Base-by-base conservation (phyloP, 2,797 vertebrate species). In the Macroramphosus scolopax region DNA sequence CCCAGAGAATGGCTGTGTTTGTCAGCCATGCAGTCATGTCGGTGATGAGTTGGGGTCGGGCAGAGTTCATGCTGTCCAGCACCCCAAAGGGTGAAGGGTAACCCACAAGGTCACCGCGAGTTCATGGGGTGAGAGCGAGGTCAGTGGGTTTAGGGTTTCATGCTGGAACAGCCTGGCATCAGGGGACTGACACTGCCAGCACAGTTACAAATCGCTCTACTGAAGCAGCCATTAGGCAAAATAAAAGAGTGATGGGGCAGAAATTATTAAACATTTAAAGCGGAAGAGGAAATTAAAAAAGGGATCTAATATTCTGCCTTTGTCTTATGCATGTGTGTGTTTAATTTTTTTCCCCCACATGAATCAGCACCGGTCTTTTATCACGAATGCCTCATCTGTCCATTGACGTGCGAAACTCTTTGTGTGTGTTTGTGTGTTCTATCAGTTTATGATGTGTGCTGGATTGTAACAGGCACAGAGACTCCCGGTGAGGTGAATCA, bases 41-140 rank as follows among this genome's bases (percentile, higher is more conserved):
- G 53, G 55, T 79, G 68, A 76, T 52, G 67, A 63, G 59, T 51
- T 33, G 14, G 65, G 80, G 82, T 87, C 81, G 84, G 1, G 2
- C 48, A 81, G 71, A 75, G 81, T 71, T 46, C 72, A 76, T 10
- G 51, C 53, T 73, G 63, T 69, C 48, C 53, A 32, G 58, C 53
- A 57, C 32, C 67, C 65, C 3, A 11, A 76, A 71, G 44, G 60
- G 62, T 81, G 61, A 68, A 66, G 54, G 56, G 58, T 44, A 39
- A 45, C 22, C 9, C 29, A 24, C 12, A 28, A 70, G 76, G 76
- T 77, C 76, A 77, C 17, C 25, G 47, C 1, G 36, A 38, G 77
- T 81, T 70, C 60, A 82, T 2, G 51, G 73, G 75, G 69, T 81
- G 60, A 81, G 17, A 51, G 60, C 3, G 11, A 46, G 75, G 80